A percentile compares a stretch with the other conserved stretches of the same genome.
Evolutionary conservation across 2,797 vertebrate genomes (phyloP).

Genomic region (Acanthornis magna): DNA sequence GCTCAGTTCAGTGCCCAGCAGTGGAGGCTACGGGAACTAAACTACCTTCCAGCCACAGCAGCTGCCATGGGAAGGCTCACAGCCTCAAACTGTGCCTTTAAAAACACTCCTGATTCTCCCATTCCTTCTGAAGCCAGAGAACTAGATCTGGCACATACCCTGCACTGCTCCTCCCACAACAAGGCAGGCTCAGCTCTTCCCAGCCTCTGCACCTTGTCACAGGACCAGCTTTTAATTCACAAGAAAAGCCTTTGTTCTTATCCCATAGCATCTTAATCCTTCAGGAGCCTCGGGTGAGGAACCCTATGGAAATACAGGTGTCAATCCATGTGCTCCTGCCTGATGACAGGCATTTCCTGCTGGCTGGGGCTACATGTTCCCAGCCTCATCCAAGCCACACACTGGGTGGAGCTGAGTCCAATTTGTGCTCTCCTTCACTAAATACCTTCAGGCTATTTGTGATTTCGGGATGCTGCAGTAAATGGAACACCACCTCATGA

Average conservation of each 20-base stretch:
- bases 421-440: not conserved
- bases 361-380: not conserved
- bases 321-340: not conserved
- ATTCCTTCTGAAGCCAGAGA: not conserved
- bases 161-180: not conserved
- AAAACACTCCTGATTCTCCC: not conserved
- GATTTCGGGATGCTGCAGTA: not conserved
- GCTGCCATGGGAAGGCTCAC: not conserved
- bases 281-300: not conserved
- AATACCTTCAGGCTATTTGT: not conserved
- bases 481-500: not conserved
- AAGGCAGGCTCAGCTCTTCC: not conserved
- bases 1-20: not conserved
- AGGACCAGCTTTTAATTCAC: not conserved
- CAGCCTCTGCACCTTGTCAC: not conserved
- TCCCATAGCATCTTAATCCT: not conserved
- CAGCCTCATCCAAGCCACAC: not conserved
- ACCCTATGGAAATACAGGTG: not conserved
- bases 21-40: not conserved
- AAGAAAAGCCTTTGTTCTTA: not conserved
- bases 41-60: not conserved
- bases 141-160: not conserved
- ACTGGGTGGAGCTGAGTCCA: not conserved
- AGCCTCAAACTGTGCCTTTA: not conserved
- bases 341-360: not conserved